Percentiles rank a stretch among this genome's conserved stretches.
phyloP scores from a whole-genome alignment of 1,140 invertebrate genomes.

The Telenomus remus region DNA sequence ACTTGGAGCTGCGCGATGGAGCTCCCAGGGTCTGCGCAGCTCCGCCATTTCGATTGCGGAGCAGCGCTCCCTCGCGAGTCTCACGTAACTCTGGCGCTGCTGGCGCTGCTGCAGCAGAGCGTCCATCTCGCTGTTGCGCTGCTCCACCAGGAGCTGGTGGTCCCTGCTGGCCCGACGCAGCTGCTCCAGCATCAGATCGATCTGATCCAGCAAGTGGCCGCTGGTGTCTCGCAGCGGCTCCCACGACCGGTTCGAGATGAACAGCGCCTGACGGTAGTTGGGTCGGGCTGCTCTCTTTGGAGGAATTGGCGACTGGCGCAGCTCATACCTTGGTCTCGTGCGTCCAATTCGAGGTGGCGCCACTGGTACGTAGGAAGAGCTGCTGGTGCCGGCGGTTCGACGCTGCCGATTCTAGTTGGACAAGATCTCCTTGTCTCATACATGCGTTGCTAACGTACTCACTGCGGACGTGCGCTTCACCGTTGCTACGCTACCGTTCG shows the following conservation, averaged over 20 bases:
- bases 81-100: not conserved
- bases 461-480: constrained; percentile 73
- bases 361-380: not conserved
- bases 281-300: constrained; percentile 3
- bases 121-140: constrained; percentile 54
- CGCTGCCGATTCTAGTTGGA: constrained; percentile 69
- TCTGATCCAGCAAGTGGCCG: constrained; percentile 61
- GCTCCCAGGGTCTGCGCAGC: constrained; percentile 3
- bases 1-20: not conserved
- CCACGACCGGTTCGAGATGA: constrained; percentile 38
- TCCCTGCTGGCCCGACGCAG: constrained; percentile 64
- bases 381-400: constrained; percentile 13
- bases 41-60: constrained; percentile 16
- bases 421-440: constrained; percentile 74
- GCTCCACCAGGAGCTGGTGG: constrained; percentile 63
- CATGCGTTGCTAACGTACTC: constrained; percentile 78
- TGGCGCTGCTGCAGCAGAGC: constrained; percentile 18
- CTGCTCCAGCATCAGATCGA: constrained; percentile 64
- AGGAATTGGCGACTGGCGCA: constrained; percentile 26
- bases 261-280: constrained; percentile 39
- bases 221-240: constrained; percentile 35
- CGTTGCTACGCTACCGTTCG: constrained; percentile 74
- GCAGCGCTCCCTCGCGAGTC: constrained; percentile 2
- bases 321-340: constrained; percentile 1
- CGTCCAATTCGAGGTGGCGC: constrained; percentile 1